Evolutionary conservation across 1,140 invertebrate genomes (phyloP), one percentile per base, ranked within the genome.

Genomic region (Littorina saxatilis): DNA sequence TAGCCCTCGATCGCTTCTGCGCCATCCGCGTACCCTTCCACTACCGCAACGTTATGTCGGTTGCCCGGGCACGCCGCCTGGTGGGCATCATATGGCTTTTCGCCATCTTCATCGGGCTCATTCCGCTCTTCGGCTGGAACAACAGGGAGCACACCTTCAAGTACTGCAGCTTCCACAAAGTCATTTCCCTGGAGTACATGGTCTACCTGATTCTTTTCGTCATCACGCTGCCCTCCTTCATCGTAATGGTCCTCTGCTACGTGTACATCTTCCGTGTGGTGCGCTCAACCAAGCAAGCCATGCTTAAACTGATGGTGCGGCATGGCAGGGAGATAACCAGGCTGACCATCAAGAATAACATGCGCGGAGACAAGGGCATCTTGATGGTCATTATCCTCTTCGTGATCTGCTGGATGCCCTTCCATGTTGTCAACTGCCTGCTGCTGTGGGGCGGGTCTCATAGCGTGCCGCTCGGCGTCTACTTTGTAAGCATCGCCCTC

Each of bases 401-500:
- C 83, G 87, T 84, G 15, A 13, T 91, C 13, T 88, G 88, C 81
- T 91, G 90, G 90, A 72, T 92, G 23, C 91, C 91, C 1, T 75
- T 92, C 13, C 89, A 92, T 80, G 85, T 90, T 50, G 47, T 88
- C 13, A 91, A 92, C 83, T 82, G 85, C 47, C 78, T 90, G 27
- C 74, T 82, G 0, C 35, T 90, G 35, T 82, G 88, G 7, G 73
- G 23, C 47, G 55, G 35, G 5, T 87, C 84, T 52, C 43, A 74
- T 23, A 27, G 15, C 0, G 82, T 84, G 29, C 87, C 84, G 11
- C 37, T 47, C 13, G 78, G 85, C 27, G 47, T 88, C 17, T 82
- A 93, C 7, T 90, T 93, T 1, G 93, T 93, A 81, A 93, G 94
- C 3, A 91, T 95, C 40, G 89, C 94, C 11, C 90, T 95, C 0